A percentile compares a stretch with the other conserved stretches of the same genome.
These are phyloP conservation scores for Premnoplex brunnescens DNA, from an alignment of 2,797 vertebrate genomes.

Conservation along the genomic window DNA sequence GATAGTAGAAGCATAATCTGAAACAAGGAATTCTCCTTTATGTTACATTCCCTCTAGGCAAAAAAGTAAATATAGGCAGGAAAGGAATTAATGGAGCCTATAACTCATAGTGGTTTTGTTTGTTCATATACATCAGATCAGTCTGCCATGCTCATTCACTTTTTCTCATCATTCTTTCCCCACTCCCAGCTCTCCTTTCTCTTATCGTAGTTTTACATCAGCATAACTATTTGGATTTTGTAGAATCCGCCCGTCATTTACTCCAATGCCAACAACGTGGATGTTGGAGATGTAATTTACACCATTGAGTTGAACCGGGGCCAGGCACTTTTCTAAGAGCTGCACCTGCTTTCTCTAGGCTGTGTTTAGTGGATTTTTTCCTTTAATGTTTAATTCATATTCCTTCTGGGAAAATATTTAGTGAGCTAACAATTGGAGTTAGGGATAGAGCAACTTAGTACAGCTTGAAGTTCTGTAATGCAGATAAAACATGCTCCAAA, in stretches of 20 bases:
- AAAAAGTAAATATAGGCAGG: slow-evolving; percentile 4
- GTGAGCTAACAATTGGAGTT: neutral
- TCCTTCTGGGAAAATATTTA: slow-evolving; percentile 46
- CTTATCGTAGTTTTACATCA: neutral
- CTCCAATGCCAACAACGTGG: neutral
- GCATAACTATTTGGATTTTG: neutral
- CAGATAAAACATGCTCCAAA: slow-evolving; percentile 15
- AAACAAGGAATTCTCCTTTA: slow-evolving; percentile 32
- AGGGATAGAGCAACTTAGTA: neutral
- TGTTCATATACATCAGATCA: neutral
- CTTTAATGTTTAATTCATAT: slow-evolving; percentile 54
- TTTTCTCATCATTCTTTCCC: neutral
- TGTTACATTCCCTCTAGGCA: slow-evolving; percentile 10
- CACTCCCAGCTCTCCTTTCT: neutral
- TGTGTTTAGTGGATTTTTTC: slow-evolving; percentile 17
- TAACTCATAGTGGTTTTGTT: slow-evolving; percentile 2
- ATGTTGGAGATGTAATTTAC: slow-evolving; percentile 30
- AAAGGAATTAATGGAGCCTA: slow-evolving; percentile 41
- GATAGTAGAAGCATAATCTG: neutral
- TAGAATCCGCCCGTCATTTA: neutral
- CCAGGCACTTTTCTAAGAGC: neutral
- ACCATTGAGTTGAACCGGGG: neutral
- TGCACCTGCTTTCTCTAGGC: slow-evolving; percentile 58
- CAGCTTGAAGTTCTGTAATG: neutral
- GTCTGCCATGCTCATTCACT: neutral